Conservation (phyloP, 2,888 invertebrate species). For the Blastobasis lacticolella region DNA sequence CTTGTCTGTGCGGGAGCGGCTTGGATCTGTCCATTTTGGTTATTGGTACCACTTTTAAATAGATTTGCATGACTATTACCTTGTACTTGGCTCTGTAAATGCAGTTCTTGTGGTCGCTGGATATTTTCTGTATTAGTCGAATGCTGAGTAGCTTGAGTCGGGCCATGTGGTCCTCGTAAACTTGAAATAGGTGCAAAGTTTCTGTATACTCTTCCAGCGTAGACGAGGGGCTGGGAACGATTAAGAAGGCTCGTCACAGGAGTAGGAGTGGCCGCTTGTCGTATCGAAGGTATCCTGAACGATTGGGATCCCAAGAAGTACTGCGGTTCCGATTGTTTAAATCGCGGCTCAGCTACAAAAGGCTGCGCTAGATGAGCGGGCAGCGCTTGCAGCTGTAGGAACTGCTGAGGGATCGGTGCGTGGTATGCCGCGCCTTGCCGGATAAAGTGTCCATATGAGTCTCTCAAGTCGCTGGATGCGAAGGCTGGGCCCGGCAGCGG, state of each 20-base stretch:
- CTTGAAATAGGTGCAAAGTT: slow-evolving; percentile 27
- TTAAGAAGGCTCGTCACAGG: slow-evolving; percentile 28
- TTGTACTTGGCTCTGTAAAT: no score
- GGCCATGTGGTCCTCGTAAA: slow-evolving; percentile 8
- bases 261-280: slow-evolving; percentile 33
- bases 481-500: no score
- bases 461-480: slow-evolving; percentile 42
- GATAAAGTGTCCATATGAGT: slow-evolving; percentile 62
- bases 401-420: slow-evolving; percentile 52
- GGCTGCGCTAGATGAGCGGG: slow-evolving; percentile 60
- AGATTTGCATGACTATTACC: no score
- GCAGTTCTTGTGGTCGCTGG: no score
- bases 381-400: slow-evolving; percentile 51
- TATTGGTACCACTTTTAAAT: background rate
- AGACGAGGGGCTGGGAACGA: slow-evolving; percentile 33
- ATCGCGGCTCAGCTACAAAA: slow-evolving; percentile 37
- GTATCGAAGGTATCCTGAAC: slow-evolving; percentile 32
- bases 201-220: slow-evolving; percentile 25
- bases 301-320: slow-evolving; percentile 41
- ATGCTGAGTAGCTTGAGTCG: no score
- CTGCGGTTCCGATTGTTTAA: slow-evolving; percentile 39
- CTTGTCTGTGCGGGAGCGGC: slow-evolving; percentile 34
- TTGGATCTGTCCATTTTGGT: slow-evolving; percentile 30
- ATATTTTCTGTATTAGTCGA: no score
- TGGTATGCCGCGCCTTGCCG: slow-evolving; percentile 44